A percentile compares a stretch with the other conserved stretches of the same genome.
phyloP scores from a whole-genome alignment of 2,797 vertebrate genomes.

The Malurus leucopterus region DNA sequence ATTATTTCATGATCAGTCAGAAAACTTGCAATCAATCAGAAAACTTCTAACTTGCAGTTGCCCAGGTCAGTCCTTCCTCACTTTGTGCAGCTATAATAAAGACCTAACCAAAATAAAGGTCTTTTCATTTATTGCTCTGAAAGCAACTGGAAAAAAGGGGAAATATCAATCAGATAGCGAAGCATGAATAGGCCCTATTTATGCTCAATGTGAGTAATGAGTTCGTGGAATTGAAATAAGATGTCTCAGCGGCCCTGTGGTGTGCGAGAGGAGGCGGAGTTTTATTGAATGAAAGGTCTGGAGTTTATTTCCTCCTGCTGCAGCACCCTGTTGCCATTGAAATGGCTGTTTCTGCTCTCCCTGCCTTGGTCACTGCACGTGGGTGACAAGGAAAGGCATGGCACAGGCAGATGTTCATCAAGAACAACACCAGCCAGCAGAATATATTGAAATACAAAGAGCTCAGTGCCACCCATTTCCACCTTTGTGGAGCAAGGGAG shows the following conservation, averaged over 20 bases:
- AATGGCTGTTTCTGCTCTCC: not conserved
- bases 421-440: not conserved
- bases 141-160: not conserved
- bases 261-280: not conserved
- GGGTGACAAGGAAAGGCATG: not conserved
- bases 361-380: not conserved
- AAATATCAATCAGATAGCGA: not conserved
- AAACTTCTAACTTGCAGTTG: not conserved
- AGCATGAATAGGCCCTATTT: not conserved
- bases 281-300: not conserved
- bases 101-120: not conserved
- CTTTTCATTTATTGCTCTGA: not conserved
- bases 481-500: not conserved
- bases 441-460: not conserved
- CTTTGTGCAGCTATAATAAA: not conserved
- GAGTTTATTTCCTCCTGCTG: not conserved
- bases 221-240: not conserved
- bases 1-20: not conserved
- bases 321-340: fast-evolving
- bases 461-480: not conserved
- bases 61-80: fast-evolving
- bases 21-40: too few relatives aligned
- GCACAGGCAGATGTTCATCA: not conserved
- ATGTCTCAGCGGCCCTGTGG: not conserved
- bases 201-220: not conserved